Conservation (phyloP, 2,888 invertebrate genomes). For the Aspidiotus destructor region DNA sequence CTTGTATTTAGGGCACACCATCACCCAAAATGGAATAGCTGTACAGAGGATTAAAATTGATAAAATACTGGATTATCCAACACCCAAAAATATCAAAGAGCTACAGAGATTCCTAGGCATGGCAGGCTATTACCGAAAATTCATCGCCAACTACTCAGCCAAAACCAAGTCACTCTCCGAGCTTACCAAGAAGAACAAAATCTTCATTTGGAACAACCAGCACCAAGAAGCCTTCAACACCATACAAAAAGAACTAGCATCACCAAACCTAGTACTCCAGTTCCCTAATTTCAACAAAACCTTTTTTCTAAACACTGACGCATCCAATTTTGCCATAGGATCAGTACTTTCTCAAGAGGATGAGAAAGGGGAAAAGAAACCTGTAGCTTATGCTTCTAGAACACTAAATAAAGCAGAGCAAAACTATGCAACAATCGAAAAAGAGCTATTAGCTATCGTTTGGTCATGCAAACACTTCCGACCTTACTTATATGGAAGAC, state of each 20-base stretch:
- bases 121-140: slow-evolving; percentile 41
- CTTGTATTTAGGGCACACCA: slow-evolving; percentile 34
- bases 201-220: not conserved
- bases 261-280: not conserved
- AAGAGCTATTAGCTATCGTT: too few relatives aligned
- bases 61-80: slow-evolving; percentile 30
- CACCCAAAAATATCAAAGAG: slow-evolving; percentile 28
- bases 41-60: slow-evolving; percentile 32
- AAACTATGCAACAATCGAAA: not conserved
- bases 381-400: not conserved
- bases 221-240: not conserved
- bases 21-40: slow-evolving; percentile 32
- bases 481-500: too few relatives aligned
- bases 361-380: not conserved
- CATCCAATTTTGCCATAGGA: not conserved
- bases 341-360: not conserved
- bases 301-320: not conserved
- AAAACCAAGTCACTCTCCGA: not conserved
- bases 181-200: not conserved
- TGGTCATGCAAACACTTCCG: too few relatives aligned
- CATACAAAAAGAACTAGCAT: not conserved
- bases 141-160: slow-evolving; percentile 38
- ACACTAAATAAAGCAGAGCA: not conserved
- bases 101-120: slow-evolving; percentile 40
- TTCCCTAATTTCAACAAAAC: not conserved